Conservation (phyloP, 2,797 vertebrate genomes). For the Siniperca obscura region DNA sequence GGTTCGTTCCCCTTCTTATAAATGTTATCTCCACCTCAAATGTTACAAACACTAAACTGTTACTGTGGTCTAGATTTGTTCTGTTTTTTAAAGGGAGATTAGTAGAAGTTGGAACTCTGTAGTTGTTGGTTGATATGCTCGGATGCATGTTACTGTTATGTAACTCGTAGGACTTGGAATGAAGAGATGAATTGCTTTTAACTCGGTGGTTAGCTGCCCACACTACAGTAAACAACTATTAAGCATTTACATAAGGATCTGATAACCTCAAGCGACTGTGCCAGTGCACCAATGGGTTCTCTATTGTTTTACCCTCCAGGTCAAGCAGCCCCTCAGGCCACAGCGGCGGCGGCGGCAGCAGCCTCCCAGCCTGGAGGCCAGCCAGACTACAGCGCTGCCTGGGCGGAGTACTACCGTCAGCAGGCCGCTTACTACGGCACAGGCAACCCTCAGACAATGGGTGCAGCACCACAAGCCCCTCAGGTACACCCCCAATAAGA, state of each 20-base stretch:
- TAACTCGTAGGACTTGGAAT: background rate
- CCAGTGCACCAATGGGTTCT: rapidly evolving
- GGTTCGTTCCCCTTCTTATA: constrained; percentile 89
- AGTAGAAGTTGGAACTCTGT: background rate
- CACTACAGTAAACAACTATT: background rate
- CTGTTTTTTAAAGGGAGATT: background rate
- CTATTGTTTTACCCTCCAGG: constrained; percentile 78
- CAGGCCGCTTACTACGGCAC: constrained; percentile 98
- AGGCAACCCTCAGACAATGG: constrained; percentile 95
- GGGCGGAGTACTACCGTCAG: constrained; percentile 98
- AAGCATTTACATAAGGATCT: no score
- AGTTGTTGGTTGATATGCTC: background rate
- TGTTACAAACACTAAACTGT: background rate
- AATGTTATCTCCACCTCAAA: background rate
- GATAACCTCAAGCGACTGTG: background rate
- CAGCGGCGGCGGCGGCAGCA: constrained; percentile 81
- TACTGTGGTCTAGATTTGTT: background rate
- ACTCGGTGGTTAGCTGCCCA: background rate
- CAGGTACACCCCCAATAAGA: constrained; percentile 83
- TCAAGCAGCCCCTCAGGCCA: constrained; percentile 95
- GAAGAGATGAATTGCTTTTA: background rate
- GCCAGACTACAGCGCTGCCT: constrained; percentile 96
- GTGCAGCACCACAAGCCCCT: constrained; percentile 93
- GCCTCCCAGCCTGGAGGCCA: constrained; percentile 92
- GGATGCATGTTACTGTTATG: background rate